A percentile compares a stretch with the other conserved stretches of the same genome.
Conservation (phyloP, 2,888 invertebrate species). For the Eupithecia exiguata region DNA sequence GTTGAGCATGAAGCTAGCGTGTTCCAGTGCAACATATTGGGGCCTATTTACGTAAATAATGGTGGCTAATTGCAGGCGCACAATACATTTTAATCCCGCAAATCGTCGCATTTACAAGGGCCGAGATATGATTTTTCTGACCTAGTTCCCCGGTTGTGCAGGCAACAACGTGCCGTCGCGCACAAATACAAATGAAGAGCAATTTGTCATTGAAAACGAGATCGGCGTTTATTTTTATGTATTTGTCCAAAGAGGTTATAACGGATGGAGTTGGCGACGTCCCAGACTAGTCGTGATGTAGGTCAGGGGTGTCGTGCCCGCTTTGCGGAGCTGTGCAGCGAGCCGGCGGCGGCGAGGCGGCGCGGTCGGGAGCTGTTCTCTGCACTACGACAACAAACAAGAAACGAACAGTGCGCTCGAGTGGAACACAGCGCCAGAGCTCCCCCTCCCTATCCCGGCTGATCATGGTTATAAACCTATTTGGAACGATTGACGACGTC, state of each 20-base stretch:
- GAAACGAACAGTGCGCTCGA: constrained; percentile 46
- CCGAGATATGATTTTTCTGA: constrained; percentile 32
- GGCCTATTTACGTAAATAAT: constrained; percentile 35
- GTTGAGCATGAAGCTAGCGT: constrained; percentile 5
- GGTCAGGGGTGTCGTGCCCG: constrained; percentile 75
- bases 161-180: constrained; percentile 11
- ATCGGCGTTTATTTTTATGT: constrained; percentile 45
- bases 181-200: constrained; percentile 19
- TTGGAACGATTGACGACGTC: constrained; percentile 57
- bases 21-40: constrained; percentile 27
- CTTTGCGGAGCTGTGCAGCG: constrained; percentile 58
- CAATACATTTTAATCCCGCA: constrained; percentile 30
- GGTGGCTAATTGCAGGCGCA: constrained; percentile 28
- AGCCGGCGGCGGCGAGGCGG: too few species aligned
- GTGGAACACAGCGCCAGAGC: constrained; percentile 48
- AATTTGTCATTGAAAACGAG: constrained; percentile 41
- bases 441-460: constrained; percentile 32
- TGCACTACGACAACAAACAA: constrained; percentile 42
- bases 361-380: constrained; percentile 22
- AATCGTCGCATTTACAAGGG: constrained; percentile 20
- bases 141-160: constrained; percentile 34
- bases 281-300: constrained; percentile 74
- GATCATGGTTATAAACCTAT: constrained; percentile 55
- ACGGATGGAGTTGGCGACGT: constrained; percentile 68
- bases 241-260: constrained; percentile 47